Evolutionary conservation across 2,797 vertebrate species (phyloP), one percentile per base, ranked within the genome.

Genomic region (Spinibarbus caldwelli): DNA sequence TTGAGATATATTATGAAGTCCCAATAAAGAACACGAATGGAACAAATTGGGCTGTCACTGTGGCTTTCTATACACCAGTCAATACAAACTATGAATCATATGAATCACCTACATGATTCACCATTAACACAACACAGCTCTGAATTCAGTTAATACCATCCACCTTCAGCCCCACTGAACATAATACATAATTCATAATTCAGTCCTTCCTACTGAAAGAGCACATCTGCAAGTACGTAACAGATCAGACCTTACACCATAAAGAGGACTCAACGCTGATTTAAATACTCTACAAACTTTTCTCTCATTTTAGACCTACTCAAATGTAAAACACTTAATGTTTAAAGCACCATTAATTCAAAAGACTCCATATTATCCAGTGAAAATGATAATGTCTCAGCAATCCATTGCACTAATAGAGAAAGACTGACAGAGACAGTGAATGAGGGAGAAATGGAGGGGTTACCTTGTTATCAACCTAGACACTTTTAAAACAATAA

Each of bases 301-400:
- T 38, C 3, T n/a, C 31, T 57, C 6, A n/a, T 57, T 59, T 41
- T 70, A 31, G 19, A 17, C 5, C 47, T 47, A 49, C 3, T 34
- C 2, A 7, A 31, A 43, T 52, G 47, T 54, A 21, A 52, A 83
- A 29, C 36, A 14, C 12, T 23, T 9, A 59, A 8, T 49, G 29
- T 75, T 72, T 49, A 49, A 83, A 36, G 36, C 67, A 23, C 8
- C 12, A 73, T 70, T 68, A 77, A 82, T 52, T 86, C 23, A 29
- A 64, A 66, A 36, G 73, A 77, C 49, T 36, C 19, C 75, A 78
- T 38, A n/a, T 29, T 21, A 57, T 71, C 47, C 41, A 43, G 19
- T 43, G 19, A 72, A 75, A 81, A 64, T 64, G 2, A 19, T 66
- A 41, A 62, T 73, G 45, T 38, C 29, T 26, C 52, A 29, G 41